Percentiles rank a stretch among this genome's conserved stretches.
Evolutionary conservation across 2,797 vertebrate genomes (phyloP).

Genomic region (Dendrocincla fuliginosa): DNA sequence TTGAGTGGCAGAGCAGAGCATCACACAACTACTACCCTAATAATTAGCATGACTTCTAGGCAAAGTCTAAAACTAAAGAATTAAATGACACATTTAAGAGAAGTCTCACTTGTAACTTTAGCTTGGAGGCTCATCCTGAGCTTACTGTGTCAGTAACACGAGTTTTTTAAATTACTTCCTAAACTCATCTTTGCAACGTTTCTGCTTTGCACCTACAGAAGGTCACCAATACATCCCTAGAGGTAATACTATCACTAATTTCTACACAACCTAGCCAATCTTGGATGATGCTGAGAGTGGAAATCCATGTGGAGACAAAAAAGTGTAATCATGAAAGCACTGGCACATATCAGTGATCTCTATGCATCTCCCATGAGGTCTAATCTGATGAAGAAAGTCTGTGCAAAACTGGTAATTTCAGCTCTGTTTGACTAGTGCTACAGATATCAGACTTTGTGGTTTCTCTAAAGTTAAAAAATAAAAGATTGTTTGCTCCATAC

Average conservation of each 20-base stretch:
- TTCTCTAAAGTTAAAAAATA: background rate
- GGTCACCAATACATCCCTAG: background rate
- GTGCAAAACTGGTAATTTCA: background rate
- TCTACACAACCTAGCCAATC: accelerated
- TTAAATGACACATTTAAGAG: background rate
- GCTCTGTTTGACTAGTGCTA: accelerated
- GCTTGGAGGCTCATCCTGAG: background rate
- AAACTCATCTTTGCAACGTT: background rate
- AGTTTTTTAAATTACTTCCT: background rate
- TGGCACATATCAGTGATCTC: background rate
- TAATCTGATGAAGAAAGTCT: background rate
- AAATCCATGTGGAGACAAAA: background rate
- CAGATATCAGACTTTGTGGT: background rate
- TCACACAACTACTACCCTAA: background rate
- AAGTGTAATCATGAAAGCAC: background rate
- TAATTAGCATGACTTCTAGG: background rate
- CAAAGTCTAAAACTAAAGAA: background rate
- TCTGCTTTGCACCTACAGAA: background rate
- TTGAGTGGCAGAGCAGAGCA: background rate
- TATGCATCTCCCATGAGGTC: background rate
- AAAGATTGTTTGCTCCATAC: background rate
- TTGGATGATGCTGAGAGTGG: background rate
- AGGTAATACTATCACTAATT: accelerated
- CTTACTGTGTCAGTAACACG: background rate
- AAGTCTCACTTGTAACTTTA: background rate